Base-by-base conservation (phyloP, 2,888 invertebrate species). In the Helobdella robusta region DNA sequence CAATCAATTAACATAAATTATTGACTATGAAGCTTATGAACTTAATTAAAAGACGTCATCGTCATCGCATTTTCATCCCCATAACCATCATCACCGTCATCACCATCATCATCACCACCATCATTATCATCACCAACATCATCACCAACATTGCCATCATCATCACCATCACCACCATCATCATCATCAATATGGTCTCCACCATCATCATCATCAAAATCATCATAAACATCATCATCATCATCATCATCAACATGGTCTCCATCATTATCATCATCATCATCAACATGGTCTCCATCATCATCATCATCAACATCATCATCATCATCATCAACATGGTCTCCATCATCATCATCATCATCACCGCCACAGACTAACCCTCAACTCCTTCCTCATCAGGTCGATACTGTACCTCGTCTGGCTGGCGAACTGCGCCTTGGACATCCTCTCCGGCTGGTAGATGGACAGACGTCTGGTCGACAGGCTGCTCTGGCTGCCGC, bases 351-450 rank as follows among this genome's bases (percentile, higher is more conserved):
- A 40, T 40, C n/a, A 15, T 15, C 44, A 40, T 40, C 44, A 40
- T 40, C 44, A 40, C n/a, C 44, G n/a, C n/a, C 11, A 40, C 44
- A 40, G 32, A 35, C 3, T 23, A 25, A 64, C 54, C 66, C 62
- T 63, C 32, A 66, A 28, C 36, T 66, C 63, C n/a, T 36, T 36
- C 8, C 59, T 40, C 59, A 66, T 61, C 35, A 52, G 40, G 40
- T 66, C 66, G 44, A 66, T 52, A 52, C 63, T 66, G 59, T 52
- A 35, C 50, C 59, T 66, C 48, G 56, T 59, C 34, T 65, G 65
- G 52, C 65, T 65, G 65, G 60, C 56, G 52, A 50, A 65, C 28
- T 30, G 34, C 35, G 15, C 48, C 40, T 60, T 65, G 25, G 60
- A 52, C 2, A 44, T 28, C 28, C 52, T 59, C 32, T 50, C 62